These are phyloP conservation scores for Hylaea fasciaria DNA, from an alignment of 2,888 invertebrate species.

Conservation along the genomic window DNA sequence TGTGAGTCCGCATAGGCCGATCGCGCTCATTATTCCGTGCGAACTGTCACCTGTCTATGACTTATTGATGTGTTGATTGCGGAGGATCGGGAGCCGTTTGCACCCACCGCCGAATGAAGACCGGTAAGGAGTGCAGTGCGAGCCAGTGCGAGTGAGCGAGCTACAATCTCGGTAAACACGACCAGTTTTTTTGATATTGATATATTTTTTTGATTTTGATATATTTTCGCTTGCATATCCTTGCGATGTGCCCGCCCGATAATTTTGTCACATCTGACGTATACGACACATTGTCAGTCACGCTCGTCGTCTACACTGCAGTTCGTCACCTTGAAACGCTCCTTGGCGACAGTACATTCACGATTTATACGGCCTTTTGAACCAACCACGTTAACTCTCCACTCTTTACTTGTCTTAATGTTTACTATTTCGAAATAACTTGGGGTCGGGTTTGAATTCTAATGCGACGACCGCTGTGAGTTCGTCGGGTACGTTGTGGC, in stretches of 20 bases:
- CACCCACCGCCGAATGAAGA: not conserved
- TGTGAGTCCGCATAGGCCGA: conserved; percentile 49
- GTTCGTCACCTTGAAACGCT: conserved; percentile 47
- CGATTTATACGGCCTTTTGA: not conserved
- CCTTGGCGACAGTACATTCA: conserved; percentile 18
- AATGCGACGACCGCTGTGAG: conserved; percentile 19
- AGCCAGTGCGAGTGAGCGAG: conserved; percentile 30
- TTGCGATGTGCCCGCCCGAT: conserved; percentile 45
- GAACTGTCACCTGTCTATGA: conserved; percentile 66
- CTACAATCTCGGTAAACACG: conserved; percentile 46
- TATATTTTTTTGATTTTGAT: too few species aligned
- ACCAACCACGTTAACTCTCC: conserved; percentile 22
- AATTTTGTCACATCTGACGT: conserved; percentile 37
- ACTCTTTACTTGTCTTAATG: conserved; percentile 25
- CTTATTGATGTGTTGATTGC: conserved; percentile 59
- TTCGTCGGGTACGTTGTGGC: conserved; percentile 31
- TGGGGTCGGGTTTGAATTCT: conserved; percentile 20
- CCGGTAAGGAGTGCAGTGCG: conserved; percentile 21
- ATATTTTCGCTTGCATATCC: conserved; percentile 58
- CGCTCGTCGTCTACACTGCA: conserved; percentile 46
- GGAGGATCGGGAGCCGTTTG: conserved; percentile 4
- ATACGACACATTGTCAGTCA: conserved; percentile 41
- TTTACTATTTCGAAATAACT: conserved; percentile 27
- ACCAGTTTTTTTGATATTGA: too few species aligned
- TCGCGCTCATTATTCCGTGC: conserved; percentile 60